Conservation (phyloP, 2,888 invertebrate genomes). For the Trissolcus japonicus region DNA sequence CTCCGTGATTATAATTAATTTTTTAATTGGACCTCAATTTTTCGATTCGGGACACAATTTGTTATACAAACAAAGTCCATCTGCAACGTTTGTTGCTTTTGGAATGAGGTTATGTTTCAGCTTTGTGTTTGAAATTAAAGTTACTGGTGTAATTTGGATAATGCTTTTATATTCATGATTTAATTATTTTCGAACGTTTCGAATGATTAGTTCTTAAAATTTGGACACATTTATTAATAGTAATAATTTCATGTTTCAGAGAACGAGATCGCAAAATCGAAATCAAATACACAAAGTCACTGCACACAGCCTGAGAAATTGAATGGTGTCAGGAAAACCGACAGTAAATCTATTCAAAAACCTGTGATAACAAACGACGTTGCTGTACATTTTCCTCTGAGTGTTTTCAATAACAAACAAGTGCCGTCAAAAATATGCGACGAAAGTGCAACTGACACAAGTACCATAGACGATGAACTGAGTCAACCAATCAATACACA, state of each 20-base stretch:
- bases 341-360: slow-evolving; percentile 6
- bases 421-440: background rate
- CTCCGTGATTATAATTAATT: background rate
- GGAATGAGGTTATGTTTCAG: background rate
- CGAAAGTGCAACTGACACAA: background rate
- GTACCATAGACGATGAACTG: background rate
- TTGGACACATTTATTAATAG: background rate
- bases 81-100: background rate
- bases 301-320: background rate
- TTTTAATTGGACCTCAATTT: background rate
- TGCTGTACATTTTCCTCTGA: slow-evolving; percentile 11
- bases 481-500: background rate
- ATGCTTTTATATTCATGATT: background rate
- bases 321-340: background rate
- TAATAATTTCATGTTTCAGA: background rate
- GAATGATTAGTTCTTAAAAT: background rate
- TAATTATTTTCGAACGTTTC: background rate
- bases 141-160: background rate
- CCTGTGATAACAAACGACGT: slow-evolving; percentile 25
- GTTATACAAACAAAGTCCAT: background rate
- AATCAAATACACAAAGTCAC: background rate
- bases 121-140: background rate
- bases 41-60: background rate
- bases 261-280: background rate
- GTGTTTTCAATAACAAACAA: slow-evolving; percentile 1